phyloP scores from a whole-genome alignment of 2,113 vertebrate genomes.

The Hemicordylus capensis region DNA sequence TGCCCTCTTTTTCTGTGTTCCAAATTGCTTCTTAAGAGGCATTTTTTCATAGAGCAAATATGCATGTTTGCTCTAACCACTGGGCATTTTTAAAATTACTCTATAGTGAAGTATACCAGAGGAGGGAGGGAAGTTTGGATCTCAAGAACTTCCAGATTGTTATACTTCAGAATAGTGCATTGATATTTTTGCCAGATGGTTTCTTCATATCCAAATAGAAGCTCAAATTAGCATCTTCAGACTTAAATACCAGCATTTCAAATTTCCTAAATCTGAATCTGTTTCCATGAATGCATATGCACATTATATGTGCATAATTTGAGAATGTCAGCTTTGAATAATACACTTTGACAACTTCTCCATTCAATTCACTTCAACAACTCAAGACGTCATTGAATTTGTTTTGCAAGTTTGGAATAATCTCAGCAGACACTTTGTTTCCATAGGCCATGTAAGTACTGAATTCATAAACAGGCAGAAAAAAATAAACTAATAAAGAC shows the following conservation, averaged over 20 bases:
- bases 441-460: background rate
- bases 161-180: background rate
- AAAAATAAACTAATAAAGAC: background rate
- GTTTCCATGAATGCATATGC: background rate
- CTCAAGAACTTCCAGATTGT: background rate
- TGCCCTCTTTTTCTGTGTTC: background rate
- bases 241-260: background rate
- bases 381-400: background rate
- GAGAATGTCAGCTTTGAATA: background rate
- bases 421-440: background rate
- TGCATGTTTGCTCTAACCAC: background rate
- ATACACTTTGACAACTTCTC: slow-evolving; percentile 1
- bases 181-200: background rate
- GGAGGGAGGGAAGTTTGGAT: background rate
- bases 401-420: slow-evolving; percentile 6
- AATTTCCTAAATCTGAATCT: background rate
- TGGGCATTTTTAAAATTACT: no score
- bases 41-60: background rate
- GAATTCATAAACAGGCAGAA: background rate
- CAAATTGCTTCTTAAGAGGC: background rate
- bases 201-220: background rate
- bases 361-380: background rate
- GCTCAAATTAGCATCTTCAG: background rate
- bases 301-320: background rate
- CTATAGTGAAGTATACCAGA: no score